A percentile compares a stretch with the other conserved stretches of the same genome.
These are phyloP conservation scores for Cataglyphis altisquamis DNA, from an alignment of 2,888 invertebrate species.

Conservation along the genomic window DNA sequence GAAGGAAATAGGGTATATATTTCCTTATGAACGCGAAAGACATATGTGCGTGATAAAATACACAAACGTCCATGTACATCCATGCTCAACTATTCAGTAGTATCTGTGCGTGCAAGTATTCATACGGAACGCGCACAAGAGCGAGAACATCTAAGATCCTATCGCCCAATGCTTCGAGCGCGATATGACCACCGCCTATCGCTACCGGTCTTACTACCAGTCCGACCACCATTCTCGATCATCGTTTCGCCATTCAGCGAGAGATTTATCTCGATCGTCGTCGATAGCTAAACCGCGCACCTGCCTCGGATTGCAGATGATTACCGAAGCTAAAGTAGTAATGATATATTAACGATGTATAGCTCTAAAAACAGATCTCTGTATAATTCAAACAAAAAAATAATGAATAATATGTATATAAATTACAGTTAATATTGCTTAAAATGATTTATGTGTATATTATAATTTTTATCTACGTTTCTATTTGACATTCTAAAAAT, in stretches of 20 bases:
- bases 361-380: neutral
- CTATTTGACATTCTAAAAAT: neutral
- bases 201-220: constrained; percentile 81
- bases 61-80: constrained; percentile 17
- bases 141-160: constrained; percentile 78
- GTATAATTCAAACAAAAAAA: neutral
- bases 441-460: neutral
- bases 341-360: neutral
- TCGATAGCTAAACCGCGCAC: constrained; percentile 41
- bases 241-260: constrained; percentile 72
- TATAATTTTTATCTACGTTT: neutral
- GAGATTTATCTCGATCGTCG: constrained; percentile 76
- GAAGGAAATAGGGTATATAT: neutral
- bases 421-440: neutral
- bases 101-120: constrained; percentile 48
- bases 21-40: neutral
- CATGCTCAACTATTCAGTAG: neutral
- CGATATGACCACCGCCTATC: constrained; percentile 83
- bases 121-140: constrained; percentile 55
- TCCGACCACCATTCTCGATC: constrained; percentile 63
- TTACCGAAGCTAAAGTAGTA: constrained; percentile 26
- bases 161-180: constrained; percentile 80
- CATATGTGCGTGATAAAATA: neutral
- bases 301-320: constrained; percentile 27
- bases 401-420: neutral